Evolutionary conservation across 2,797 vertebrate genomes (phyloP).

Genomic region (Gallinago nigripennis): DNA sequence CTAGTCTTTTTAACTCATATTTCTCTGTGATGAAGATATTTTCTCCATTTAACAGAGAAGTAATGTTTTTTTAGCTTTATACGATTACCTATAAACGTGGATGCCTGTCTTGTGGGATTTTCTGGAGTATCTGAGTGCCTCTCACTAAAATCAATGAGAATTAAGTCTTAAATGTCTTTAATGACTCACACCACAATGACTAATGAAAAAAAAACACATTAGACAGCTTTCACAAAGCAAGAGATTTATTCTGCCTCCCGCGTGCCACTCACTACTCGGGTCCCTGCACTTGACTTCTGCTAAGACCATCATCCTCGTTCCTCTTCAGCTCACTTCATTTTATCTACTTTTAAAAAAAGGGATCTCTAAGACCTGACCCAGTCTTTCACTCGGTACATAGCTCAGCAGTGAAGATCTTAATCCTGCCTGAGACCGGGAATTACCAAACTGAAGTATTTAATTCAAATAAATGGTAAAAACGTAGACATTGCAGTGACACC

Average conservation of each 20-base stretch:
- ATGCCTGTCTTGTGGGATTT: not conserved
- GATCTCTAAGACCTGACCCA: not conserved
- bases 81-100: not conserved
- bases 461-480: not conserved
- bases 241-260: not conserved
- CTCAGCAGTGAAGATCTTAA: not conserved
- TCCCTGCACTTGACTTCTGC: not conserved
- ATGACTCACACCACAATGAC: not conserved
- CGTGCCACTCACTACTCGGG: not conserved
- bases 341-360: not conserved
- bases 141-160: not conserved
- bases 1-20: not conserved
- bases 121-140: not conserved
- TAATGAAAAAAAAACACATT: not conserved
- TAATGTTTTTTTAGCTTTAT: not conserved
- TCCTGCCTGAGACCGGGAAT: not conserved
- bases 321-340: not conserved
- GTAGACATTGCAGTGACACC: not conserved
- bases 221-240: not conserved
- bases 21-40: not conserved
- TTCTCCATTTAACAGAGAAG: not conserved
- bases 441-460: not conserved
- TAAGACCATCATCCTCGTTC: not conserved
- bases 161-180: not conserved
- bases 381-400: not conserved